A percentile compares a stretch with the other conserved stretches of the same genome.
Conservation (phyloP, 2,888 invertebrate genomes). For the Drosophila meridiana region DNA sequence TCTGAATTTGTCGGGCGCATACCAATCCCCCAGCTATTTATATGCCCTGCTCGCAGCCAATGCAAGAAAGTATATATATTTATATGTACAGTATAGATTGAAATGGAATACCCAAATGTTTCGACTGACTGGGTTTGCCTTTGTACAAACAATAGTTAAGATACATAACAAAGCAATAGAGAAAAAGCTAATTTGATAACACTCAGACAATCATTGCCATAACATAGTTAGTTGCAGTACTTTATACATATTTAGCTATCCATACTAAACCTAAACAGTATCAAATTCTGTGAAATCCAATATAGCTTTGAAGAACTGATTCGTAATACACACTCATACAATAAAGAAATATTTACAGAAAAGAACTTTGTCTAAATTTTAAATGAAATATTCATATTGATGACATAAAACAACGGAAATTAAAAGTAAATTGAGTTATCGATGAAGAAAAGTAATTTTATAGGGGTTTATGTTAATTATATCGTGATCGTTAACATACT, state of each 20-base stretch:
- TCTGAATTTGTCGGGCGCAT: slow-evolving; percentile 20
- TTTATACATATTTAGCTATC: neutral
- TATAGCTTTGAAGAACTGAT: neutral
- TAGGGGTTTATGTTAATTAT: too few relatives aligned
- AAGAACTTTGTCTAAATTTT: neutral
- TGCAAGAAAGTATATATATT: neutral
- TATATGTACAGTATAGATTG: neutral
- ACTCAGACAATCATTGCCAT: neutral
- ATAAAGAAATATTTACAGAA: neutral
- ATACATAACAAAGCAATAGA: neutral
- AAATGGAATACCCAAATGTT: slow-evolving; percentile 7
- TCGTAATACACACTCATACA: neutral
- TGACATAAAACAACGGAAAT: neutral
- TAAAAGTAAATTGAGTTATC: too few relatives aligned
- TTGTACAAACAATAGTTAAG: neutral
- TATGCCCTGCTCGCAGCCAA: slow-evolving; percentile 61
- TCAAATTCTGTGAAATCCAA: neutral
- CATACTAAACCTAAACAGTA: neutral
- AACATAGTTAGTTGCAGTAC: neutral
- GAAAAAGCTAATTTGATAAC: neutral
- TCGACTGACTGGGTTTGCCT: neutral
- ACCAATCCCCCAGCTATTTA: slow-evolving; percentile 54
- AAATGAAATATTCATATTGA: neutral
- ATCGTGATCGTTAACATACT: neutral
- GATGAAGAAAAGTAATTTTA: too few relatives aligned